Evolutionary conservation across 2,888 invertebrate genomes (phyloP), one percentile per base, ranked within the genome.

Genomic region (Caenorhabditis zanzibari): DNA sequence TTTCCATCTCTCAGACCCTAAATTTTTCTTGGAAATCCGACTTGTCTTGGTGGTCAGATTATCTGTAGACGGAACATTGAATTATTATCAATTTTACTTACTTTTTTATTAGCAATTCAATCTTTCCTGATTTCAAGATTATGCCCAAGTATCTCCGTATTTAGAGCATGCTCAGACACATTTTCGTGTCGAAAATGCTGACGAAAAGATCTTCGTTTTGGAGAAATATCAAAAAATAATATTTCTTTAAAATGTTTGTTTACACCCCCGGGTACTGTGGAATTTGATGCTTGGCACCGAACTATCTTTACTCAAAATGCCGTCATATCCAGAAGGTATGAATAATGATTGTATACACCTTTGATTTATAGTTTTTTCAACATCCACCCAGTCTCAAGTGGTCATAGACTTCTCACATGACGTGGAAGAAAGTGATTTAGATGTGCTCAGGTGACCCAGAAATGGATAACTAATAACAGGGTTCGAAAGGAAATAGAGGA

Each of bases 371-470:
- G 32, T 9, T n/a, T 52, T 35, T 66, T 66, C 26, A 9, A n/a
- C 32, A 32, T 28, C 32, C 26, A 7, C n/a, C 22, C 19, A 16
- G 66, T 66, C 66, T 66, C 66, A 66, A 66, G 66, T 66, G 66
- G 66, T 49, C 52, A 49, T 32, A 66, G 19, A 16, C 47, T 28
- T 19, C 49, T 35, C 49, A 22, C 66, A 28, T 66, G 66, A 66
- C 66, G 66, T 66, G 49, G 47, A 44, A 47, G 16, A 64, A 38
- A 38, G 38, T 64, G 63, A 64, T 47, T 47, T 49, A 49, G 32
- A 66, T n/a, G 19, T 49, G 49, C 66, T 66, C 66, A 64, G 63
- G 66, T 66, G 66, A 66, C 66, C 66, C 14, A 66, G 47, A 28
- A n/a, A 28, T 3, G 19, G 66, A 49, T 10, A 22, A 32, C 66